Percentiles rank a stretch among this genome's conserved stretches.
Conservation (phyloP, 2,888 invertebrate species). For the Buathra laborator region DNA sequence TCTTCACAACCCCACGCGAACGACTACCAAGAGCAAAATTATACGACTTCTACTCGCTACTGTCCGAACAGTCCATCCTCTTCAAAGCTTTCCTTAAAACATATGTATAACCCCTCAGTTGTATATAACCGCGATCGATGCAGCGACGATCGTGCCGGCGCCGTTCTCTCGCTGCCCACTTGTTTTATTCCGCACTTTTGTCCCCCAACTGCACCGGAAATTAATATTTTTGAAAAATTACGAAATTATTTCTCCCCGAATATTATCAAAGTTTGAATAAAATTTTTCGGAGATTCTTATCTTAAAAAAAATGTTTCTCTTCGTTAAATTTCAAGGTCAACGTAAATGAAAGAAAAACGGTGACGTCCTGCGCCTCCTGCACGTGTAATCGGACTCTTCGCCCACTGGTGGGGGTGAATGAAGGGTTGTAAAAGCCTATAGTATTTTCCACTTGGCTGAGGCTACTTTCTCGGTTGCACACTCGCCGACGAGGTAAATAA, state of each 20-base stretch:
- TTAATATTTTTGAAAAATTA: not conserved
- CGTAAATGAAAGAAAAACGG: not conserved
- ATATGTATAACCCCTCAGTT: constrained; percentile 15
- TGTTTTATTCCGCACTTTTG: constrained; percentile 1
- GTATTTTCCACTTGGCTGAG: constrained; percentile 1
- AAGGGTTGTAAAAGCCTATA: constrained; percentile 16
- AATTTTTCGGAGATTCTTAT: not conserved
- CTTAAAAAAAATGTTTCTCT: not conserved
- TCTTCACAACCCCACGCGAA: constrained; percentile 17
- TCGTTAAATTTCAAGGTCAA: constrained; percentile 12
- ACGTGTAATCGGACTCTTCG: constrained; percentile 30
- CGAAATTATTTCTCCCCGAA: not conserved
- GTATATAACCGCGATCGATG: constrained; percentile 66
- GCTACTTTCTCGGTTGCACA: not conserved
- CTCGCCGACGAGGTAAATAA: not conserved
- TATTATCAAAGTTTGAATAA: not conserved
- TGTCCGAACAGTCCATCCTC: constrained; percentile 73
- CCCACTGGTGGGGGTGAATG: constrained; percentile 34
- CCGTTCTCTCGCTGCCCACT: constrained; percentile 38
- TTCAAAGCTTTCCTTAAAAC: constrained; percentile 62
- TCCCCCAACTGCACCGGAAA: not conserved
- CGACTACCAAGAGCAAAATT: not conserved
- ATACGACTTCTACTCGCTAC: constrained; percentile 59
- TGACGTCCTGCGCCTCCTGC: constrained; percentile 23
- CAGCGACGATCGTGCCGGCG: constrained; percentile 35